phyloP scores from a whole-genome alignment of 2,888 invertebrate genomes.

The Oligia fasciuncula region DNA sequence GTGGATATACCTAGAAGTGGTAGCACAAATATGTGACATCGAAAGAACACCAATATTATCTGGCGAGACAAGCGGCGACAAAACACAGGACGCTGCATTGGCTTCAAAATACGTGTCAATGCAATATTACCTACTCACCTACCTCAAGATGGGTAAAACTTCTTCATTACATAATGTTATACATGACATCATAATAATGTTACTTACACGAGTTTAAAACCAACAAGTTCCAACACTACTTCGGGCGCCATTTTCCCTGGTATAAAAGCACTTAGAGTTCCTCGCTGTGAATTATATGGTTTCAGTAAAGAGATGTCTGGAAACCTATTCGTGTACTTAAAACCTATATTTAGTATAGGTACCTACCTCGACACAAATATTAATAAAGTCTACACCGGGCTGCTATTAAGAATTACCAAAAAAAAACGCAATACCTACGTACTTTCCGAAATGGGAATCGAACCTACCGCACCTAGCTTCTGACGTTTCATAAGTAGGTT shows the following conservation, averaged over 20 bases:
- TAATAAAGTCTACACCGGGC: background rate
- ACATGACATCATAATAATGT: conserved; percentile 4
- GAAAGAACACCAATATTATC: background rate
- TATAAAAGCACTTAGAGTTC: conserved; percentile 22
- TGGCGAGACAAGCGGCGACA: background rate
- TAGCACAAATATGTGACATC: too few relatives aligned
- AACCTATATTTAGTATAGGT: background rate
- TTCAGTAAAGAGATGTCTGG: background rate
- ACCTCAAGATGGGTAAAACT: background rate
- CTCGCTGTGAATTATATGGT: background rate
- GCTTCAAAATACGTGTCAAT: background rate
- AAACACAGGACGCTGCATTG: background rate
- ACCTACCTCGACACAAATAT: background rate
- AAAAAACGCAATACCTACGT: background rate
- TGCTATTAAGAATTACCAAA: background rate
- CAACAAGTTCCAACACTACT: conserved; percentile 26
- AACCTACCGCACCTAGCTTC: background rate
- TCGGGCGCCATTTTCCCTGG: conserved; percentile 21
- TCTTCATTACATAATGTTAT: conserved; percentile 4
- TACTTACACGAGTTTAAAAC: conserved; percentile 18
- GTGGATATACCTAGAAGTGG: background rate
- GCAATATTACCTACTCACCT: background rate
- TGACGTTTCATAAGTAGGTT: too few relatives aligned
- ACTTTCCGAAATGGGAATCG: background rate
- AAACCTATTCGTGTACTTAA: conserved; percentile 8